Conservation (phyloP, 2,797 vertebrate species). For the Acanthopagrus latus region DNA sequence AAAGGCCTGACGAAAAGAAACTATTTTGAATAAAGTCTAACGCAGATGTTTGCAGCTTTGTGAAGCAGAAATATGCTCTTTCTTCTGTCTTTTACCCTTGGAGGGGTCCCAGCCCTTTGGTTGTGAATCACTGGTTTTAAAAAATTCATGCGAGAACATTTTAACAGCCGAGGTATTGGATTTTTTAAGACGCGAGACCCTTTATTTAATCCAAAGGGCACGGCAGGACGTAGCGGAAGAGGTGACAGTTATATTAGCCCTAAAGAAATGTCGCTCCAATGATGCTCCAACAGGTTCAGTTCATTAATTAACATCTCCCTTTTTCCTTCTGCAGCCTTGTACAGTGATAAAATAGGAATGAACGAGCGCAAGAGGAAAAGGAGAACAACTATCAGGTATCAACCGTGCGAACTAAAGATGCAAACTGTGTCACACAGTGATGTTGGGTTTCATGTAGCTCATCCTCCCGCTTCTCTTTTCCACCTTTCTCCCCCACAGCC, state of each 20-base stretch:
- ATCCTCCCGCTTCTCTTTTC: background rate
- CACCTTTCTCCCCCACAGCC: constrained; percentile 79
- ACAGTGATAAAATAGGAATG: constrained; percentile 96
- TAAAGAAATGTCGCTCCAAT: no score
- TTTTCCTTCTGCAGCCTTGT: constrained; percentile 88
- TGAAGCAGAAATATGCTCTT: background rate
- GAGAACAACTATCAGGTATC: constrained; percentile 98
- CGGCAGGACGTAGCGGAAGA: background rate
- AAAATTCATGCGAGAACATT: background rate
- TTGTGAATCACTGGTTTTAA: background rate
- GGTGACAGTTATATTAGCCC: background rate
- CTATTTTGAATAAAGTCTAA: background rate
- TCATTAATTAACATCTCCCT: background rate
- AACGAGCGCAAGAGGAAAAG: constrained; percentile 97
- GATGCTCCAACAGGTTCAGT: background rate
- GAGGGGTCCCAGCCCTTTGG: background rate
- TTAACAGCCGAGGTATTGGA: background rate
- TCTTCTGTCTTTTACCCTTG: background rate
- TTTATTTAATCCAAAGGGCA: background rate
- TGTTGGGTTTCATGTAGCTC: background rate
- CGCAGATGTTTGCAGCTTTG: no score
- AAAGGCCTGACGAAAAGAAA: background rate
- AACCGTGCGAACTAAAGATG: background rate
- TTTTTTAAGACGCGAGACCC: background rate
- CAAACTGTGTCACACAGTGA: background rate